Evolutionary conservation across 1,140 invertebrate genomes (phyloP).

Genomic region (Pinna nobilis): DNA sequence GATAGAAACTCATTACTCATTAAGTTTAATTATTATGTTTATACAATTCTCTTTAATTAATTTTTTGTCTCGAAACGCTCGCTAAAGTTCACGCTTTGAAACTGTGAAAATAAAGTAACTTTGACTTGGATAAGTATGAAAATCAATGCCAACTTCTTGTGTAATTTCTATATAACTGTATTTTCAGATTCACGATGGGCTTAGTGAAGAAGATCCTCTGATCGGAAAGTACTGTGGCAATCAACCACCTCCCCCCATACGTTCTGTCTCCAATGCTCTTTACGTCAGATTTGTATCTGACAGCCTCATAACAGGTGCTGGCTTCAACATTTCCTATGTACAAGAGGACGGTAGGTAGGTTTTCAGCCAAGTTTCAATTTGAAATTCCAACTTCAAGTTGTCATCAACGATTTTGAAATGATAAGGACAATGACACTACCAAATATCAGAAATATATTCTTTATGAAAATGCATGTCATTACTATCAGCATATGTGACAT

Average conservation of each 20-base stretch:
- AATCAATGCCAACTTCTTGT: too few relatives aligned
- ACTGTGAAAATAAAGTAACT: too few relatives aligned
- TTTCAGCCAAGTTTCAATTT: background rate
- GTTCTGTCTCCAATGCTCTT: conserved; percentile 92
- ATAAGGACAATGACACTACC: background rate
- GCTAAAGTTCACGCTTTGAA: too few relatives aligned
- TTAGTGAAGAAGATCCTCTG: conserved; percentile 85
- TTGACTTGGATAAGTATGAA: too few relatives aligned
- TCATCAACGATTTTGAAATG: background rate
- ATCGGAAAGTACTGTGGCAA: conserved; percentile 93
- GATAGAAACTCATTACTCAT: too few relatives aligned
- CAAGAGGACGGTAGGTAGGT: conserved; percentile 76
- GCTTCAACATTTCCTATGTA: conserved; percentile 90
- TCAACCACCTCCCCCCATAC: conserved; percentile 86
- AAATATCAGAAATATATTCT: background rate
- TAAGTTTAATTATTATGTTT: too few relatives aligned
- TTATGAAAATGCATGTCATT: background rate
- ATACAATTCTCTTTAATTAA: too few relatives aligned
- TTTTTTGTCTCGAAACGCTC: background rate
- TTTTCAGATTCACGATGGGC: conserved; percentile 89
- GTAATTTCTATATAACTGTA: conserved; percentile 6
- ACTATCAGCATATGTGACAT: too few relatives aligned
- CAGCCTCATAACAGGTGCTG: conserved; percentile 89
- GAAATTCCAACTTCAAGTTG: background rate
- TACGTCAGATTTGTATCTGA: conserved; percentile 96